Base-by-base conservation (phyloP, 2,888 invertebrate genomes). In the Diarsia rubi region DNA sequence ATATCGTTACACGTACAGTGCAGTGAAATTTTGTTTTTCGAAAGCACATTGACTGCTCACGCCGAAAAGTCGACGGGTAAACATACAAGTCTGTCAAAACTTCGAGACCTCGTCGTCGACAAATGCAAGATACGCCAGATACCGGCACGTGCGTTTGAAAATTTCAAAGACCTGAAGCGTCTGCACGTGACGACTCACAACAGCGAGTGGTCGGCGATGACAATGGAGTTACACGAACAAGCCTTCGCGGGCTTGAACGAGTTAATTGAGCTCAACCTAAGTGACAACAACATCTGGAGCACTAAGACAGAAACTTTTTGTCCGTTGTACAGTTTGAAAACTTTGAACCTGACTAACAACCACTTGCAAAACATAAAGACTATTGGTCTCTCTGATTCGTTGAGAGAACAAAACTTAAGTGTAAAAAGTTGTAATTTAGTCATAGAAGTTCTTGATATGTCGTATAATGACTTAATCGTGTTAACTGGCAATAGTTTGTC, bases 121-220 rank as follows among this genome's bases (percentile, higher is more conserved):
- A 97, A 97, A 92, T 98, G 98, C 93, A 98, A 98, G 94, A 97
- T 98, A 89, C 97, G 98, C n/a, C 97, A 97, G 91, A 96, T 98
- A 86, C 98, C 98, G 63, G 97, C 97, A 74, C 97, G 97, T 64
- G 97, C 98, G 74, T 97, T 98, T 90, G 95, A 97, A 72, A 97
- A 97, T 83, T 97, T 98, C 84, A 97, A 97, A 89, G 97, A 98
- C 89, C 94, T 98, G 47, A 97, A 97, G 84, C 97, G 97, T 80
- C 94, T 98, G 73, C 97, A 97, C 69, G 94, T 98, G 88, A 97
- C 97, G 74, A 98, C 98, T 45, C 97, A 97, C 92, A 98, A 98
- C 94, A 97, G 97, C 83, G 98, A 98, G 91, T 98, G 98, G 98
- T 98, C 98, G 37, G 97, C 98, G 52, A 98, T 98, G 97, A 97